Percentiles rank a stretch among this genome's conserved stretches.
These are phyloP conservation scores for Trisateles emortualis DNA, from an alignment of 2,888 invertebrate species.

Conservation along the genomic window DNA sequence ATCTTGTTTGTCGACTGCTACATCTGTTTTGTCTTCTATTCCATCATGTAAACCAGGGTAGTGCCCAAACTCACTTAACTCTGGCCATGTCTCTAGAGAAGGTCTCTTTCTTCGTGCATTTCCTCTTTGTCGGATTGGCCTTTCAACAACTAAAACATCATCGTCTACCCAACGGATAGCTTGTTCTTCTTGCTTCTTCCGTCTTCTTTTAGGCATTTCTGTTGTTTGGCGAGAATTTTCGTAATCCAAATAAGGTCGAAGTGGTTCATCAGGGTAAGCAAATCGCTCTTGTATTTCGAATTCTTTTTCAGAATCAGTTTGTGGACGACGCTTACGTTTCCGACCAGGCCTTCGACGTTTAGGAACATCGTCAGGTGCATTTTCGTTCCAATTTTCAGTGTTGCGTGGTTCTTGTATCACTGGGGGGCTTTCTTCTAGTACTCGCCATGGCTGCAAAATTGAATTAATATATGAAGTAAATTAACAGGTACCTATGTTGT, in stretches of 20 bases:
- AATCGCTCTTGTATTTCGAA: constrained; percentile 56
- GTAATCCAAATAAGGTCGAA: constrained; percentile 52
- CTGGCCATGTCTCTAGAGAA: constrained; percentile 54
- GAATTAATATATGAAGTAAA: too few relatives aligned
- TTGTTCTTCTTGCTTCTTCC: constrained; percentile 66
- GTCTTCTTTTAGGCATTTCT: constrained; percentile 64
- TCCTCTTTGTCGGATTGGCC: constrained; percentile 69
- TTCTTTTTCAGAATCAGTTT: constrained; percentile 57
- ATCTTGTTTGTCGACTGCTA: constrained; percentile 11
- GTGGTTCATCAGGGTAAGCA: constrained; percentile 54
- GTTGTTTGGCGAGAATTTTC: constrained; percentile 50
- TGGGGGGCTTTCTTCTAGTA: constrained; percentile 71
- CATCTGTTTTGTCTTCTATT: constrained; percentile 25
- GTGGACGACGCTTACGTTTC: constrained; percentile 89
- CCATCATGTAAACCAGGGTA: constrained; percentile 42
- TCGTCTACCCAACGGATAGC: constrained; percentile 74
- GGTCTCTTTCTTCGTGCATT: constrained; percentile 71
- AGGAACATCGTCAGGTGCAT: constrained; percentile 63
- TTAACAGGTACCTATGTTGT: too few relatives aligned
- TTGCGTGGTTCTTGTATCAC: constrained; percentile 52
- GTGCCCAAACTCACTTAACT: constrained; percentile 61
- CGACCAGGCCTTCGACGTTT: constrained; percentile 81
- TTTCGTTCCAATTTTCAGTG: constrained; percentile 66
- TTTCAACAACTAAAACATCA: constrained; percentile 62
- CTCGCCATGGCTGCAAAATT: constrained; percentile 83